Percentiles rank a stretch among this genome's conserved stretches.
Evolutionary conservation across 2,113 vertebrate genomes (phyloP).

Genomic region (Ia io): DNA sequence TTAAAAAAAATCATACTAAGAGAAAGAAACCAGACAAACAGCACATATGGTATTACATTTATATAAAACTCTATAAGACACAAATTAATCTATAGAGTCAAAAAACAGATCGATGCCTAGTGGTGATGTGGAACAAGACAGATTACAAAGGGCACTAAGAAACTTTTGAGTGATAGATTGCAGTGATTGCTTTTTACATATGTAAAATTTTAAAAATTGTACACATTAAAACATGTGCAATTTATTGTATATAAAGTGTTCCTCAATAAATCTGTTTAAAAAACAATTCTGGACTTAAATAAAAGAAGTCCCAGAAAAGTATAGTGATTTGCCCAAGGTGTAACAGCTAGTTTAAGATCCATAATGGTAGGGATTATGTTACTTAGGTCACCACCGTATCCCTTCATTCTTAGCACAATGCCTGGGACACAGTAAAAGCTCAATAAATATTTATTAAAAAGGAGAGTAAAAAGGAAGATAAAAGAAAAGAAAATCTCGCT

Average conservation of each 20-base stretch:
- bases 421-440: not conserved
- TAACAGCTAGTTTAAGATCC: not conserved
- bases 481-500: conserved; percentile 14
- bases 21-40: too few species aligned
- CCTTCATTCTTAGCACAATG: not conserved
- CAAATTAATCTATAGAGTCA: too few species aligned
- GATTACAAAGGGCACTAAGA: too few species aligned
- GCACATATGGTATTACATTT: too few species aligned
- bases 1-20: too few species aligned
- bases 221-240: not conserved
- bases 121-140: too few species aligned
- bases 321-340: not conserved
- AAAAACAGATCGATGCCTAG: too few species aligned
- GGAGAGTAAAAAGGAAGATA: not conserved
- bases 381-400: not conserved
- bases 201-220: not conserved
- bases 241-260: not conserved
- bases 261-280: conserved; percentile 12
- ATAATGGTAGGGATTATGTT: not conserved
- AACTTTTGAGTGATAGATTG: too few species aligned
- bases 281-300: not conserved
- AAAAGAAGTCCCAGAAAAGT: conserved; percentile 8
- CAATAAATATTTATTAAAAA: not conserved
- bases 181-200: too few species aligned
- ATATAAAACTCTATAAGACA: too few species aligned